Evolutionary conservation across 92 coral and sea anemone species (phyloP).

Genomic region (Actinernus sp.): DNA sequence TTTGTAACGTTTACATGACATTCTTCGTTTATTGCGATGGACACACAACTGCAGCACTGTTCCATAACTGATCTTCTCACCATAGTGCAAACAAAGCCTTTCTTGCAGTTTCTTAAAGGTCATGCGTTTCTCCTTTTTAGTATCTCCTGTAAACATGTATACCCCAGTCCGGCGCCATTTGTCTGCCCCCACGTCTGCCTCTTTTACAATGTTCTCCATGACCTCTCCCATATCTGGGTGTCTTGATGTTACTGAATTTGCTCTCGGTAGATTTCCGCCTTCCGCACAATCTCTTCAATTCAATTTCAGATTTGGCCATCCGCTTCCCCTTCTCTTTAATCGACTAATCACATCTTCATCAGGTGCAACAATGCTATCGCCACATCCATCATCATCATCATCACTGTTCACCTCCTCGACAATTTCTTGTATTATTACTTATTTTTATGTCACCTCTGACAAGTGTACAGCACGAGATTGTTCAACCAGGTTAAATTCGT

Average conservation of each 20-base stretch:
- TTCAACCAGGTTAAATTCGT: conserved; percentile 36
- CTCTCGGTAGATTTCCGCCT: conserved; percentile 12
- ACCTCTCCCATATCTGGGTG: conserved; percentile 65
- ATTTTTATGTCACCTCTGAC: conserved; percentile 33
- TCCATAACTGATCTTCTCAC: conserved; percentile 41
- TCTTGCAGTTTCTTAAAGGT: conserved; percentile 35
- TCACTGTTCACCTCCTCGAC: conserved; percentile 39
- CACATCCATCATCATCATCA: conserved; percentile 28
- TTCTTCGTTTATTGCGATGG: too few species aligned
- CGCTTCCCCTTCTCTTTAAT: conserved; percentile 39
- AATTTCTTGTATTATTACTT: conserved; percentile 8
- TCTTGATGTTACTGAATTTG: conserved; percentile 18
- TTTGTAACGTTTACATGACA: too few species aligned
- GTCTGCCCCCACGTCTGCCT: conserved; percentile 57
- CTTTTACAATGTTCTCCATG: conserved; percentile 50
- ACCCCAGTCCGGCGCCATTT: conserved; percentile 63
- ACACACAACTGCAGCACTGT: conserved; percentile 46
- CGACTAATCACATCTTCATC: conserved; percentile 13
- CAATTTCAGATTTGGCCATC: conserved; percentile 41
- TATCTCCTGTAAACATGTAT: conserved; percentile 59
- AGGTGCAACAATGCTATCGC: too few species aligned
- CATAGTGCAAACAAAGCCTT: conserved; percentile 22
- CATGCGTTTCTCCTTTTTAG: conserved; percentile 43
- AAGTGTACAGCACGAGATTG: conserved; percentile 44
- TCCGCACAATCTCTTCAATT: conserved; percentile 6